Evolutionary conservation across 2,888 invertebrate genomes (phyloP).

Genomic region (Branchellion lobata): DNA sequence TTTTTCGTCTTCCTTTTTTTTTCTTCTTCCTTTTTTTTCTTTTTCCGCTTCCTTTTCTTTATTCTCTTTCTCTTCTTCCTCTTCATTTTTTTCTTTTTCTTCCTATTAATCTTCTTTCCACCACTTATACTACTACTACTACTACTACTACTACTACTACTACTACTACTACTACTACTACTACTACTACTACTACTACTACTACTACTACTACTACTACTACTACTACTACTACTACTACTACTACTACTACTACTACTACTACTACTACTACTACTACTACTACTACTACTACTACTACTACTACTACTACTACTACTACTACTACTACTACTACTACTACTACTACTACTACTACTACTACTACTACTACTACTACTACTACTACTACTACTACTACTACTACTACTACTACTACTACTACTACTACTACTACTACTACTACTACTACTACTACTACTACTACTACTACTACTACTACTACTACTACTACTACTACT

Average conservation of each 20-base stretch:
- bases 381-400: conserved; percentile 43
- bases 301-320: conserved; percentile 46
- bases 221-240: conserved; percentile 40
- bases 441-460: conserved; percentile 44
- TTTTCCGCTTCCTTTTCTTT: not conserved
- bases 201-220: conserved; percentile 38
- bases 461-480: conserved; percentile 43
- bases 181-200: conserved; percentile 38
- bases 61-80: not conserved
- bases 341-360: conserved; percentile 46
- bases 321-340: conserved; percentile 46
- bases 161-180: conserved; percentile 40
- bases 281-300: conserved; percentile 45
- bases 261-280: conserved; percentile 39
- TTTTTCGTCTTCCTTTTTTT: too few species aligned
- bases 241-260: conserved; percentile 40
- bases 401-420: conserved; percentile 45
- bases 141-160: conserved; percentile 39
- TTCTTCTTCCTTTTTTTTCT: too few species aligned
- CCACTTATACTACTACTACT: conserved; percentile 24
- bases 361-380: conserved; percentile 44
- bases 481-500: conserved; percentile 31
- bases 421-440: conserved; percentile 45
- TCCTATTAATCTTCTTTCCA: not conserved
- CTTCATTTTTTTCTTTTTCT: not conserved